Evolutionary conservation across 1,140 invertebrate species (phyloP).

Genomic region (Leptopilina boulardi): DNA sequence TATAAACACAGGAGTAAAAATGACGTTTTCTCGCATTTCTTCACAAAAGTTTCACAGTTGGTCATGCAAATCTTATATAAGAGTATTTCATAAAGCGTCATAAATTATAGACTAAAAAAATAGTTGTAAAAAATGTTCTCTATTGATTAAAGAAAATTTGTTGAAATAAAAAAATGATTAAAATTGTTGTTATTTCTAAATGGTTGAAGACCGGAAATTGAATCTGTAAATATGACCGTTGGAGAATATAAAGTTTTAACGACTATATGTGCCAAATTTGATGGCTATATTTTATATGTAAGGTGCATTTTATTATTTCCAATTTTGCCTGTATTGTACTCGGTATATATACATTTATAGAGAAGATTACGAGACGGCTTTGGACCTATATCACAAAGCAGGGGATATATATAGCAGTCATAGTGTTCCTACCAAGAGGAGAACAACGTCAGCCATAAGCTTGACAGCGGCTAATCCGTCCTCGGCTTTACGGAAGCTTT

Average conservation of each 20-base stretch:
- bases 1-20: too few species aligned
- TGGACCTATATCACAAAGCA: conserved; percentile 66
- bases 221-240: too few species aligned
- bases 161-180: too few species aligned
- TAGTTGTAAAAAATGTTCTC: too few species aligned
- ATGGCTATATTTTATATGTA: conserved; percentile 3
- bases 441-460: conserved; percentile 59
- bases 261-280: too few species aligned
- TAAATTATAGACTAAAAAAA: too few species aligned
- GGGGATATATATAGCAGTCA: conserved; percentile 57
- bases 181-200: too few species aligned
- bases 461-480: conserved; percentile 45
- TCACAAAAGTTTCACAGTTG: neutral
- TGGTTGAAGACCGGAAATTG: too few species aligned
- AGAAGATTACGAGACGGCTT: conserved; percentile 67
- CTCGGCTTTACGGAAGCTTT: conserved; percentile 23
- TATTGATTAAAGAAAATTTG: too few species aligned
- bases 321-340: neutral
- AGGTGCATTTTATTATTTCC: neutral
- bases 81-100: too few species aligned
- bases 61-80: too few species aligned
- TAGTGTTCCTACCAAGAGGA: conserved; percentile 50
- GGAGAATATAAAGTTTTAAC: too few species aligned
- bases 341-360: conserved; percentile 40
- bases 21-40: neutral